Conservation (phyloP, 2,113 vertebrate species). For the Salvator merianae region DNA sequence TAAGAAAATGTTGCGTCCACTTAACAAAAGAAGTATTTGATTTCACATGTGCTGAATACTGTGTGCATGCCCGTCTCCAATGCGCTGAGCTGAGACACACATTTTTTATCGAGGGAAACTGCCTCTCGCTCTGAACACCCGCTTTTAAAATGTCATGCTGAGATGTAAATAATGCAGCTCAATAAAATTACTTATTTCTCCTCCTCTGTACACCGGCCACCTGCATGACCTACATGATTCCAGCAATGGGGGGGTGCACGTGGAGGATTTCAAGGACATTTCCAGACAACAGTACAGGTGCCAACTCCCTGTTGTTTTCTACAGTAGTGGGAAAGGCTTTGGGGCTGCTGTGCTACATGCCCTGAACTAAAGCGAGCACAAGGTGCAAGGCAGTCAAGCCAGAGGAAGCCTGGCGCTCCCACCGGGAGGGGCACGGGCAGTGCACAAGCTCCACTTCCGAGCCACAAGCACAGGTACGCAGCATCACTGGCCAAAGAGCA, state of each 20-base stretch:
- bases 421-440: not conserved
- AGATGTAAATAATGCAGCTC: slow-evolving; percentile 2
- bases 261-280: not conserved
- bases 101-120: not conserved
- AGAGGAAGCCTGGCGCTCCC: rapidly evolving
- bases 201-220: not conserved
- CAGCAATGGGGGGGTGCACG: not conserved
- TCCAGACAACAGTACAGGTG: rapidly evolving
- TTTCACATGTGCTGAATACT: not conserved
- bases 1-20: too few relatives aligned
- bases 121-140: not conserved
- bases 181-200: not conserved
- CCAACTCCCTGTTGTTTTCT: rapidly evolving
- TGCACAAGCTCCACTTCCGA: not conserved
- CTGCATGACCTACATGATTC: not conserved
- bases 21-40: not conserved
- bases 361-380: not conserved
- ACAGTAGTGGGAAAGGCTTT: too few relatives aligned
- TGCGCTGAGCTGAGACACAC: not conserved
- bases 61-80: rapidly evolving
- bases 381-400: not conserved
- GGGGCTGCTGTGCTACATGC: too few relatives aligned
- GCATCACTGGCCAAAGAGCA: not conserved
- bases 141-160: not conserved
- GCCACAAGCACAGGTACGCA: not conserved